Evolutionary conservation across 2,113 vertebrate species (phyloP).

Genomic region (Pogonocichla stellata): DNA sequence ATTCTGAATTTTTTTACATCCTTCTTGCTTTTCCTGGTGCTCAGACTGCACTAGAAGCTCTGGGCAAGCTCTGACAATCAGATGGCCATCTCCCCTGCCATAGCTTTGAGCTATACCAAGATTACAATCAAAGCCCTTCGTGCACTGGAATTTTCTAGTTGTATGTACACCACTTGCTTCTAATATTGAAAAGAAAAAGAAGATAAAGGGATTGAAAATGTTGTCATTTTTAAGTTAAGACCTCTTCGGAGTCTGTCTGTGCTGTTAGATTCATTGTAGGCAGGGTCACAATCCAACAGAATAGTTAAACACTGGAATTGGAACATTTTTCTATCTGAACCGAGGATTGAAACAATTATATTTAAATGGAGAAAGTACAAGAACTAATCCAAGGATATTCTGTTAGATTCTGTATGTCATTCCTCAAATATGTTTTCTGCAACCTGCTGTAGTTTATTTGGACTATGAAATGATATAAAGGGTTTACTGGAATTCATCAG

Average conservation of each 20-base stretch:
- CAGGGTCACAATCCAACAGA: background rate
- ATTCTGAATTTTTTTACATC: background rate
- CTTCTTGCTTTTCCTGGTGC: background rate
- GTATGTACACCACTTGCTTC: background rate
- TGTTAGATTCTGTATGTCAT: background rate
- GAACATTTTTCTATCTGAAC: background rate
- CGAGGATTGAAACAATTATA: background rate
- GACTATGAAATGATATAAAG: background rate
- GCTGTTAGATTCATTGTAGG: background rate
- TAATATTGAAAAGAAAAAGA: background rate
- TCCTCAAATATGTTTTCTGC: slow-evolving; percentile 7
- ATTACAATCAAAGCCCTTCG: background rate
- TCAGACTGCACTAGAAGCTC: background rate
- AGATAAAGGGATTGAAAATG: background rate
- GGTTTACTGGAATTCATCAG: slow-evolving; percentile 6
- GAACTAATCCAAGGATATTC: background rate
- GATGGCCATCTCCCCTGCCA: background rate
- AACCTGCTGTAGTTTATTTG: background rate
- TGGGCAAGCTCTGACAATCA: background rate
- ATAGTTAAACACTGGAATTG: background rate
- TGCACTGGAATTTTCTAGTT: background rate
- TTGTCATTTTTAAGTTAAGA: background rate
- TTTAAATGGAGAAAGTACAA: background rate
- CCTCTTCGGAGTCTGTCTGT: background rate
- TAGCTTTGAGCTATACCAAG: background rate